A percentile compares a stretch with the other conserved stretches of the same genome.
Evolutionary conservation across 2,797 vertebrate species (phyloP).

Genomic region (Erpetoichthys calabaricus): DNA sequence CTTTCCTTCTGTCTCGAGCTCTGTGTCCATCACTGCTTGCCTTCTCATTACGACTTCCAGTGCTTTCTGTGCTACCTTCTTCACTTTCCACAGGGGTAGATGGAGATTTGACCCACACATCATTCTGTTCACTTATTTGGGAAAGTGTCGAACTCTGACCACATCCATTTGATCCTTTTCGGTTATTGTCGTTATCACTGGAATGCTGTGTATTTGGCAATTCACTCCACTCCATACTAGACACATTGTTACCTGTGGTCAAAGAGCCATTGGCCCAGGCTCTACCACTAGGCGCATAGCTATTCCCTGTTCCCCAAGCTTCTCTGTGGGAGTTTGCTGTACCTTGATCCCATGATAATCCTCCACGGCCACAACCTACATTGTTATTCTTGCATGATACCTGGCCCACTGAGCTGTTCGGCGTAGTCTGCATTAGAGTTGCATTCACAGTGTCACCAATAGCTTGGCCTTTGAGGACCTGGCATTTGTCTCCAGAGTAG

Average conservation of each 20-base stretch:
- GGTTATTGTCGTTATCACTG: slow-evolving; percentile 47
- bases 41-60: slow-evolving; percentile 63
- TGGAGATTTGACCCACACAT: slow-evolving; percentile 60
- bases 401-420: slow-evolving; percentile 52
- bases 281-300: slow-evolving; percentile 46
- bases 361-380: slow-evolving; percentile 60
- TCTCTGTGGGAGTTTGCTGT: slow-evolving; percentile 50
- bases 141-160: slow-evolving; percentile 51
- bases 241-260: slow-evolving; percentile 55
- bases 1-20: slow-evolving; percentile 53
- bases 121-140: slow-evolving; percentile 57
- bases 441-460: slow-evolving; percentile 97
- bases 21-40: slow-evolving; percentile 49
- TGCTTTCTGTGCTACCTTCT: slow-evolving; percentile 62
- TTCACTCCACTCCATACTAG: slow-evolving; percentile 74
- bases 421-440: slow-evolving; percentile 78
- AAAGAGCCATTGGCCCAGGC: slow-evolving; percentile 70
- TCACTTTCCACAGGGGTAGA: slow-evolving; percentile 60
- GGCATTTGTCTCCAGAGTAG: slow-evolving; percentile 81
- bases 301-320: slow-evolving; percentile 52
- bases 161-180: slow-evolving; percentile 78
- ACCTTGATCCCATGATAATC: slow-evolving; percentile 72
- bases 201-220: slow-evolving; percentile 63
- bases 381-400: slow-evolving; percentile 79
- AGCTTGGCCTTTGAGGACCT: slow-evolving; percentile 62